phyloP scores from a whole-genome alignment of 2,888 invertebrate species.

The Papilio protenor region DNA sequence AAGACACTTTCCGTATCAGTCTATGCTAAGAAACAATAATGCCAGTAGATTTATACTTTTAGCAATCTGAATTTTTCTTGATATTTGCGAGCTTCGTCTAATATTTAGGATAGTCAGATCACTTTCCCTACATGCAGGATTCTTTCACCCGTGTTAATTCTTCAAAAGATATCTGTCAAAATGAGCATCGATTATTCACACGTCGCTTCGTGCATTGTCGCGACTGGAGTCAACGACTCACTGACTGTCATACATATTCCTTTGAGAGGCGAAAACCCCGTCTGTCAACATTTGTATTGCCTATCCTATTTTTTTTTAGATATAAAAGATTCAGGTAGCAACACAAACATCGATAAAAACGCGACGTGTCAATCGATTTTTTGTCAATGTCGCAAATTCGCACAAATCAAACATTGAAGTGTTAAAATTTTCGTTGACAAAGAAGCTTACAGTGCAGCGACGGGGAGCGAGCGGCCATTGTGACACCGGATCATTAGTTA shows the following conservation, averaged over 20 bases:
- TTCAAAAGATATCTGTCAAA: constrained; percentile 57
- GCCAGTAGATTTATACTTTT: neutral
- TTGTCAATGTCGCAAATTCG: constrained; percentile 61
- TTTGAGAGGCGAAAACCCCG: constrained; percentile 59
- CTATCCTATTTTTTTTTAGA: constrained; percentile 65
- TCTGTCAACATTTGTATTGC: constrained; percentile 66
- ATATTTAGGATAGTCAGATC: neutral
- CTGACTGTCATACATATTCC: constrained; percentile 68
- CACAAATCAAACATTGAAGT: constrained; percentile 83
- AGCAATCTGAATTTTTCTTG: neutral
- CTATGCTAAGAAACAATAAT: neutral
- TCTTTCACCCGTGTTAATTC: neutral
- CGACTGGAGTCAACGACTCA: constrained; percentile 73
- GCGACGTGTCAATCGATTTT: constrained; percentile 81
- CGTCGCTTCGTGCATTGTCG: constrained; percentile 64
- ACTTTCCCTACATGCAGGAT: constrained; percentile 5
- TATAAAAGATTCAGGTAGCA: constrained; percentile 77
- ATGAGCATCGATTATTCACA: constrained; percentile 65
- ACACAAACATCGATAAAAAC: constrained; percentile 81
- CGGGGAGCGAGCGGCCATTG: constrained; percentile 72
- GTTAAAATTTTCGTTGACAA: constrained; percentile 79
- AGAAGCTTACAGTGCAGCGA: constrained; percentile 68
- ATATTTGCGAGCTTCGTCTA: neutral
- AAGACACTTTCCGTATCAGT: neutral
- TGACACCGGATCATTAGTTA: constrained; percentile 77